A percentile compares a stretch with the other conserved stretches of the same genome.
Evolutionary conservation across 2,113 vertebrate genomes (phyloP).

Genomic region (Crotalus viridis): DNA sequence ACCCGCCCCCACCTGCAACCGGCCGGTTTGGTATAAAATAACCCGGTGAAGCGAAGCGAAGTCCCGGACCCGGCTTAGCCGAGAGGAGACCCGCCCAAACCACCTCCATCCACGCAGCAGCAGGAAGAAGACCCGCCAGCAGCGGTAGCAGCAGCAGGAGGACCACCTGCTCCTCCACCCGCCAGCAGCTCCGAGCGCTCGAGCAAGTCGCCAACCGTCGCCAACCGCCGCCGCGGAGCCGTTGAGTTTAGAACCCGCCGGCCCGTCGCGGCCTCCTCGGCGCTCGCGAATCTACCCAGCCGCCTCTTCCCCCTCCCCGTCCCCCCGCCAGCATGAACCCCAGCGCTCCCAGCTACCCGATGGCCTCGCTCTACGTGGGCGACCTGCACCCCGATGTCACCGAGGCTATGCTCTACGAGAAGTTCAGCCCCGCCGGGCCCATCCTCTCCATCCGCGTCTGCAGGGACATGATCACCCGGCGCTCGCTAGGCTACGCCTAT

Average conservation of each 20-base stretch:
- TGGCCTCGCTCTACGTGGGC: conserved; percentile 83
- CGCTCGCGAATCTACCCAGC: conserved; percentile 45
- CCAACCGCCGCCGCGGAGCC: conserved; percentile 36
- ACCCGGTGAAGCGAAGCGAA: conserved; percentile 67
- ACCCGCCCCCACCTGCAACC: conserved; percentile 45
- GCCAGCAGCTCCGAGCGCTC: neutral
- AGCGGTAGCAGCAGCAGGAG: neutral
- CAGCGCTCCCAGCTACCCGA: conserved; percentile 53
- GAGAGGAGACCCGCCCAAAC: conserved; percentile 53
- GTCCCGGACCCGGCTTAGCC: conserved; percentile 60
- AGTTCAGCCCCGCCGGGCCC: conserved; percentile 97
- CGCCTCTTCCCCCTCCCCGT: conserved; percentile 35
- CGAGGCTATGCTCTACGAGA: conserved; percentile 99
- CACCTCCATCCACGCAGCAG: neutral
- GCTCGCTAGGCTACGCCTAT: conserved; percentile 95
- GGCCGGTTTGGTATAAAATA: conserved; percentile 66
- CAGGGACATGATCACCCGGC: conserved; percentile 97
- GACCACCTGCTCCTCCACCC: neutral
- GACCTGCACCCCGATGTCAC: conserved; percentile 98
- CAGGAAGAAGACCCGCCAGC: neutral
- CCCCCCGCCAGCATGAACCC: conserved; percentile 62
- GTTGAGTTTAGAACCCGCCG: conserved; percentile 44
- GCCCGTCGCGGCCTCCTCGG: conserved; percentile 51
- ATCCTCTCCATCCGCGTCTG: conserved; percentile 98
- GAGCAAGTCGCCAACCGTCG: neutral